phyloP scores from a whole-genome alignment of 2,797 vertebrate species.

The Sebastes nivosus region DNA sequence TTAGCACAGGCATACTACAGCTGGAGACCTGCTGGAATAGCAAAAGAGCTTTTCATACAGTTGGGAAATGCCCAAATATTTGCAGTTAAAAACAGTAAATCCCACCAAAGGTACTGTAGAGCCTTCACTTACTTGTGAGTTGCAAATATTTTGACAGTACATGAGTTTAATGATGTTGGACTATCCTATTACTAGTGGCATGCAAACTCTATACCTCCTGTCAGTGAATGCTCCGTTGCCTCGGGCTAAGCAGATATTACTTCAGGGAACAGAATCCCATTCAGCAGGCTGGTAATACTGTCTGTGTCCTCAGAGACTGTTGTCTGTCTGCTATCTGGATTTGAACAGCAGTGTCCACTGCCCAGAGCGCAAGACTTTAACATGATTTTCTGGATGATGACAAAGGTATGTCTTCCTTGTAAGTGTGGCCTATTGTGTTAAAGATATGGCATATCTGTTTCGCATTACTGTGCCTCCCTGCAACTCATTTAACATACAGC shows the following conservation, averaged over 20 bases:
- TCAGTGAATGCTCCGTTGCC: conserved; percentile 52
- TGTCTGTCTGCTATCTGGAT: conserved; percentile 49
- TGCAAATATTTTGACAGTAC: conserved; percentile 62
- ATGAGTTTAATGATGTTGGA: conserved; percentile 57
- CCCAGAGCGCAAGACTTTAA: conserved; percentile 62
- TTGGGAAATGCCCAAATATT: conserved; percentile 26
- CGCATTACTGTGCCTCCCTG: conserved; percentile 70
- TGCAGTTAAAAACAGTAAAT: conserved; percentile 34
- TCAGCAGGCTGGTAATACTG: conserved; percentile 55
- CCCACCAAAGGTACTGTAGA: conserved; percentile 13
- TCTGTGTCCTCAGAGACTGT: conserved; percentile 58
- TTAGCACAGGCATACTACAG: background rate
- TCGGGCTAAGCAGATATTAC: conserved; percentile 67
- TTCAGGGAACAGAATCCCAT: conserved; percentile 64
- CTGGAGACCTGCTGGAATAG: background rate
- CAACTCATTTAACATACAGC: conserved; percentile 61
- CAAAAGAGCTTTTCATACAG: background rate
- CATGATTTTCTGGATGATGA: conserved; percentile 73
- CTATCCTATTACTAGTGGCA: conserved; percentile 64
- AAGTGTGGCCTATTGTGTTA: conserved; percentile 63
- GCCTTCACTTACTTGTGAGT: conserved; percentile 28
- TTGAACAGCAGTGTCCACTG: conserved; percentile 43
- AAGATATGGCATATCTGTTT: conserved; percentile 77
- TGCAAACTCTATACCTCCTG: conserved; percentile 56
- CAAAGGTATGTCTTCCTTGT: conserved; percentile 69